Evolutionary conservation across 1,140 invertebrate species (phyloP).

Genomic region (Andricus grossulariae): DNA sequence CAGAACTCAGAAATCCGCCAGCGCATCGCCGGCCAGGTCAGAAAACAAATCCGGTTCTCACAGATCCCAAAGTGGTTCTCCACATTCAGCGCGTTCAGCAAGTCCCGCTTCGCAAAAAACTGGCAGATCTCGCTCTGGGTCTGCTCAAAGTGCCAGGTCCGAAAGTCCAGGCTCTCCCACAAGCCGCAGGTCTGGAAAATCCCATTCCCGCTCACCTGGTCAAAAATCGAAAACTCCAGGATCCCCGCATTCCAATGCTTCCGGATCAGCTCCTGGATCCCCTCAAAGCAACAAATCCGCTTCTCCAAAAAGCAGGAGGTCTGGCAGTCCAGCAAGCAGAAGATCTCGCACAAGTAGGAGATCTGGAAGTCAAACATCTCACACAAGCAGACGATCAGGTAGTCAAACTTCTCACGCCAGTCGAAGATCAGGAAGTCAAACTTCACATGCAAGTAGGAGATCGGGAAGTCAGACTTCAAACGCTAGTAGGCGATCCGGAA

Average conservation of each 20-base stretch:
- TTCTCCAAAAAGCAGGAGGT: conserved; percentile 48
- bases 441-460: conserved; percentile 43
- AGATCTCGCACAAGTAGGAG: conserved; percentile 32
- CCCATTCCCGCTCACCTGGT: conserved; percentile 46
- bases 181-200: conserved; percentile 52
- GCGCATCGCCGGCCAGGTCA: conserved; percentile 62
- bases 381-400: conserved; percentile 48
- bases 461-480: conserved; percentile 50
- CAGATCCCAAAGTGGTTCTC: conserved; percentile 65
- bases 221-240: conserved; percentile 60
- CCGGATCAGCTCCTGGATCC: conserved; percentile 43
- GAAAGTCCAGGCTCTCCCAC: conserved; percentile 55
- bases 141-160: conserved; percentile 56
- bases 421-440: conserved; percentile 36
- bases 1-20: conserved; percentile 60
- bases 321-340: conserved; percentile 37
- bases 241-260: conserved; percentile 58
- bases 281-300: conserved; percentile 28
- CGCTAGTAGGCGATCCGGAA: conserved; percentile 47
- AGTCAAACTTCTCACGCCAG: neutral
- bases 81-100: conserved; percentile 59
- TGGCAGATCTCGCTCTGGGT: conserved; percentile 57
- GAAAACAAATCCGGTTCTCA: conserved; percentile 61
- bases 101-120: conserved; percentile 70
- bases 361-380: conserved; percentile 39